phyloP scores from a whole-genome alignment of 2,797 vertebrate species.

The Molossus molossus region DNA sequence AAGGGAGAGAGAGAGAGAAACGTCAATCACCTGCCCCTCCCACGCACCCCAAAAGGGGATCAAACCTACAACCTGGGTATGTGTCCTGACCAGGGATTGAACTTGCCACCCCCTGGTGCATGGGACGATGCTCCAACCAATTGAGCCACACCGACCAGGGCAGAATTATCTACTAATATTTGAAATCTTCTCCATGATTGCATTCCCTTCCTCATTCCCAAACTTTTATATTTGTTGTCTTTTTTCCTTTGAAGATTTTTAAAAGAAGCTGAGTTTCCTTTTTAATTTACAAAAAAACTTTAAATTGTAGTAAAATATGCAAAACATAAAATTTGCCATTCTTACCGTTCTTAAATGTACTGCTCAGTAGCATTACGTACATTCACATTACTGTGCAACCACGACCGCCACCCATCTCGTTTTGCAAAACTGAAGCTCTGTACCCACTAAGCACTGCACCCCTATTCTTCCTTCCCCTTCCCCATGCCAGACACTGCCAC shows the following conservation, averaged over 20 bases:
- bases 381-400: neutral
- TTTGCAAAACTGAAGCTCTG: neutral
- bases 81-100: too few relatives aligned
- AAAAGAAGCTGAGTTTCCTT: neutral
- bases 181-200: neutral
- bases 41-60: too few relatives aligned
- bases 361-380: too few relatives aligned
- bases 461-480: too few relatives aligned
- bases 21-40: too few relatives aligned
- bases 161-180: neutral
- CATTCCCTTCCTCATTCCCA: neutral
- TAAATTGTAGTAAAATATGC: neutral
- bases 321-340: neutral
- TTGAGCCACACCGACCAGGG: too few relatives aligned
- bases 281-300: neutral
- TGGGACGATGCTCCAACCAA: too few relatives aligned
- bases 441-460: rapidly evolving
- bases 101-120: too few relatives aligned
- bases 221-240: neutral
- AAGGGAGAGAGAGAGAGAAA: too few relatives aligned
- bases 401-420: neutral
- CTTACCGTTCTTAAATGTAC: neutral
- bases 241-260: neutral
- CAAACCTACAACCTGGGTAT: too few relatives aligned
- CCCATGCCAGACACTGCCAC: neutral